Evolutionary conservation across 1,140 invertebrate genomes (phyloP).

Genomic region (Musca domestica): DNA sequence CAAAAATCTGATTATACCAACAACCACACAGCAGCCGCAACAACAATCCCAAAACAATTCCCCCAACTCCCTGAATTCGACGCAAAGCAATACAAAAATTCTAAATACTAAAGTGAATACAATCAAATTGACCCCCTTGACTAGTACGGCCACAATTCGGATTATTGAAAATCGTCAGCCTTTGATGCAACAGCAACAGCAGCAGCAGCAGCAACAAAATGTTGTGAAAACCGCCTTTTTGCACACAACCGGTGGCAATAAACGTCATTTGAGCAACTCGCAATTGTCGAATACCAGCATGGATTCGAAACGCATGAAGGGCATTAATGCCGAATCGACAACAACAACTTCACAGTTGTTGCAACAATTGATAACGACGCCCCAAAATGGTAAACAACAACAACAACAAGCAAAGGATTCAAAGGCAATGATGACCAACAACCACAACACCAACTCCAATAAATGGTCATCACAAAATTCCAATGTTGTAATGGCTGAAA

Average conservation of each 20-base stretch:
- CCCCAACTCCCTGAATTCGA: slow-evolving; percentile 16
- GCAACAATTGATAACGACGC: slow-evolving; percentile 21
- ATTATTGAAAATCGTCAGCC: slow-evolving; percentile 14
- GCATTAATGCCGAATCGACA: slow-evolving; percentile 30
- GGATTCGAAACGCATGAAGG: slow-evolving; percentile 47
- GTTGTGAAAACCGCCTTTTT: slow-evolving; percentile 1
- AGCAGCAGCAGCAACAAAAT: slow-evolving; percentile 21
- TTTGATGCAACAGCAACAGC: slow-evolving; percentile 24
- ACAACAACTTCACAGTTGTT: slow-evolving; percentile 15
- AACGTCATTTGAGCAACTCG: slow-evolving; percentile 38
- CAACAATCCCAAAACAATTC: slow-evolving; percentile 28
- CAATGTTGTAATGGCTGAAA: slow-evolving; percentile 16
- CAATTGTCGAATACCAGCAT: slow-evolving; percentile 29
- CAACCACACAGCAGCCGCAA: slow-evolving; percentile 32
- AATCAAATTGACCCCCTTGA: slow-evolving; percentile 5
- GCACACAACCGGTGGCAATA: slow-evolving; percentile 38
- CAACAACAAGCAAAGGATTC: background rate
- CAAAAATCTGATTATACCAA: slow-evolving; percentile 33
- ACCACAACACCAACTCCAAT: slow-evolving; percentile 22
- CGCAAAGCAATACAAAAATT: slow-evolving; percentile 14
- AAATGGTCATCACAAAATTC: slow-evolving; percentile 25
- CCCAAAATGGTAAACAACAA: background rate
- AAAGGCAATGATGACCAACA: background rate
- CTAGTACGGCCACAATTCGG: slow-evolving; percentile 10
- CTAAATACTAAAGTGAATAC: slow-evolving; percentile 16